Percentiles rank a stretch among this genome's conserved stretches.
Conservation (phyloP, 2,113 vertebrate genomes). For the Ammodytes dubius region DNA sequence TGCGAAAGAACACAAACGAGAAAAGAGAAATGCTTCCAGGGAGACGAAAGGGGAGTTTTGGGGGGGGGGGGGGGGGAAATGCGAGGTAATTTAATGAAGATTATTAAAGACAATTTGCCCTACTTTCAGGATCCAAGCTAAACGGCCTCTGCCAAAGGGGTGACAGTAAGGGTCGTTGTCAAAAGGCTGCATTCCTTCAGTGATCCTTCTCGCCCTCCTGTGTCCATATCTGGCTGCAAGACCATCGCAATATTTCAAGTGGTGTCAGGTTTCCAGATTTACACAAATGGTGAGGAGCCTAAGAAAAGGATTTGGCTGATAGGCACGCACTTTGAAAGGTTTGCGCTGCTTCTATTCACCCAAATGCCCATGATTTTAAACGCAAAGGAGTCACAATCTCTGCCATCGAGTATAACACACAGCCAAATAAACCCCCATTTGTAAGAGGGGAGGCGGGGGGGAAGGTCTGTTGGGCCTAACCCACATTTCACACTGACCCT, state of each 20-base stretch:
- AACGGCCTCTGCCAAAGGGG: constrained; percentile 28
- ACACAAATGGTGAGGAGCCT: constrained; percentile 11
- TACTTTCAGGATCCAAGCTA: constrained; percentile 27
- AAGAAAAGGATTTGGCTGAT: neutral
- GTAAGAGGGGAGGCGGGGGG: neutral
- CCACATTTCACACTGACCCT: constrained; percentile 51
- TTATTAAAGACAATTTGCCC: constrained; percentile 40
- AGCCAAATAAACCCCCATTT: constrained; percentile 2
- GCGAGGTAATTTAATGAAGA: constrained; percentile 47
- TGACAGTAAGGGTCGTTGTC: constrained; percentile 49
- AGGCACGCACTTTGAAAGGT: neutral
- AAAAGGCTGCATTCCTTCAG: constrained; percentile 52
- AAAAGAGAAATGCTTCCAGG: constrained; percentile 40
- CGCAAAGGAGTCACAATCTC: neutral
- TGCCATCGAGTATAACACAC: neutral
- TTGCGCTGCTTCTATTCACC: neutral
- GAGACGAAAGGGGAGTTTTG: neutral
- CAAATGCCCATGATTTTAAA: neutral
- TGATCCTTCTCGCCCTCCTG: constrained; percentile 38
- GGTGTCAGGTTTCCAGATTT: constrained; percentile 30
- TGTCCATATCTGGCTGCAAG: constrained; percentile 49
- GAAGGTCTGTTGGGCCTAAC: constrained; percentile 47
- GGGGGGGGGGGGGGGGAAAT: neutral
- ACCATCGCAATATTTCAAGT: constrained; percentile 30
- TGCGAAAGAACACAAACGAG: constrained; percentile 11